Conservation (phyloP, 2,113 vertebrate species). For the Cyanocitta stelleri region DNA sequence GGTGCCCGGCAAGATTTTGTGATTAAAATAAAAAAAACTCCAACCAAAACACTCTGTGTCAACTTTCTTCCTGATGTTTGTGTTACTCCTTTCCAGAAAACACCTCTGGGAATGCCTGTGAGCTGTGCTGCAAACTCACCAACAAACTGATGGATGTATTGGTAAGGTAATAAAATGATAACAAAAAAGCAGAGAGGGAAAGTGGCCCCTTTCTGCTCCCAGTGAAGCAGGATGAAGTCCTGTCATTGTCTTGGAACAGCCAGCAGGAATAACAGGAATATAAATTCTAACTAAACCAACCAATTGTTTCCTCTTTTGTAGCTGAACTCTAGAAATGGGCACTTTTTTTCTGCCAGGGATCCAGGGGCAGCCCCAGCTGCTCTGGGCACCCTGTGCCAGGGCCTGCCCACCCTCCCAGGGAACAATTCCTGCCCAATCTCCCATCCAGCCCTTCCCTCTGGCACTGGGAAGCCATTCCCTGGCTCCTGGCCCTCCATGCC, state of each 20-base stretch:
- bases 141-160: not conserved
- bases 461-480: not conserved
- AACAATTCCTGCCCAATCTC: not conserved
- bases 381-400: not conserved
- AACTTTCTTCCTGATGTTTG: not conserved
- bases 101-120: not conserved
- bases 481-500: rapidly evolving
- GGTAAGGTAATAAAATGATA: not conserved
- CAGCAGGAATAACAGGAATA: not conserved
- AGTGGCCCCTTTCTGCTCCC: not conserved
- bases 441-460: not conserved
- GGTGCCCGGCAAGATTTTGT: not conserved
- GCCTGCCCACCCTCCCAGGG: not conserved
- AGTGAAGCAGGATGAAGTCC: not conserved
- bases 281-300: not conserved
- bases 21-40: not conserved
- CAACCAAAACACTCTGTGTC: not conserved
- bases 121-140: not conserved
- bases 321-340: not conserved
- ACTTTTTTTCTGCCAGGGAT: not conserved
- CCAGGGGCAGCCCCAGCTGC: not conserved
- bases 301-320: not conserved
- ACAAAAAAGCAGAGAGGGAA: not conserved
- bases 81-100: not conserved
- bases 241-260: not conserved